A percentile compares a stretch with the other conserved stretches of the same genome.
phyloP scores from a whole-genome alignment of 2,113 vertebrate species.

The Saimiri boliviensis region DNA sequence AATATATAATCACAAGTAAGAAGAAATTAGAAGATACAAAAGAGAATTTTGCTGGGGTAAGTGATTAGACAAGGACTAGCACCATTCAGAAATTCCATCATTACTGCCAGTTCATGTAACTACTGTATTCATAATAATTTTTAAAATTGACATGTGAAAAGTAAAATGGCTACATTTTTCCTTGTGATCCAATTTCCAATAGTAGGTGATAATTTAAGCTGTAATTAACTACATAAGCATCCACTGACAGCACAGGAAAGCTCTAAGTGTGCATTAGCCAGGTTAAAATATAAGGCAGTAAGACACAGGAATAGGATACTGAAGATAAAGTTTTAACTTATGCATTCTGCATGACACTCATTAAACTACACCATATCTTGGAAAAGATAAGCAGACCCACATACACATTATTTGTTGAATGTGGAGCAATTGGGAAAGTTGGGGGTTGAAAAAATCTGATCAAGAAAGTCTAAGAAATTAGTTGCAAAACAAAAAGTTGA shows the following conservation, averaged over 20 bases:
- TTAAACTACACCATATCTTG: not conserved
- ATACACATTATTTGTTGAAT: not conserved
- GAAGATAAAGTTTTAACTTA: not conserved
- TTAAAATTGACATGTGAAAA: not conserved
- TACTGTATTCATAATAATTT: not conserved
- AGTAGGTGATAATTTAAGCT: not conserved
- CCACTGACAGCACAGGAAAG: not conserved
- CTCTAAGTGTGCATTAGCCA: not conserved
- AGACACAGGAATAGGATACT: not conserved
- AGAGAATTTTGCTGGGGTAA: not conserved
- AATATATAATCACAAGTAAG: not conserved
- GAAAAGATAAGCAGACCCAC: not conserved
- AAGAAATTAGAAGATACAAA: not conserved
- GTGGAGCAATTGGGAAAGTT: not conserved
- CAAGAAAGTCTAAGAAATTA: not conserved
- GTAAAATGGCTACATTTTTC: not conserved
- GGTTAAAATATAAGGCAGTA: not conserved
- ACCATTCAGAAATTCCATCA: not conserved
- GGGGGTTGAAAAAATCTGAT: not conserved
- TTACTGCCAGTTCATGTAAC: not conserved
- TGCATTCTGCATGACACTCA: not conserved
- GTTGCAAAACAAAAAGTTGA: not conserved
- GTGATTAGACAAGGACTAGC: not conserved
- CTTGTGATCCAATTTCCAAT: not conserved
- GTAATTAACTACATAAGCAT: not conserved